A percentile compares a stretch with the other conserved stretches of the same genome.
Conservation (phyloP, 1,140 invertebrate species). For the Drosophila willistoni region DNA sequence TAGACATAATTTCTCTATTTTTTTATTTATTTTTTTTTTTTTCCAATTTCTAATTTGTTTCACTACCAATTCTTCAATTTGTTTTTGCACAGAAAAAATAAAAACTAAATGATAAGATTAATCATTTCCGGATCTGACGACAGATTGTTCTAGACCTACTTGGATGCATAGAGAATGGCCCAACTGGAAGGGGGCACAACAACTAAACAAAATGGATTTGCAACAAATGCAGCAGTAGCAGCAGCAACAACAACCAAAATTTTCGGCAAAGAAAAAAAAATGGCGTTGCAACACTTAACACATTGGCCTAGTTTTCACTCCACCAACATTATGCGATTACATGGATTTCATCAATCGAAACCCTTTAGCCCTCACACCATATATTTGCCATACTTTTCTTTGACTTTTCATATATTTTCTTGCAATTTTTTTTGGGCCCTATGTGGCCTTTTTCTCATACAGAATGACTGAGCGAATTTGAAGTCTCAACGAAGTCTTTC, state of each 20-base stretch:
- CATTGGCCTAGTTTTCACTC: not conserved
- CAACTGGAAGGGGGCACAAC: not conserved
- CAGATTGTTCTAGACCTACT: not conserved
- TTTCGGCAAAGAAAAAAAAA: slow-evolving; percentile 5
- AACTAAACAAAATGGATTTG: slow-evolving; percentile 6
- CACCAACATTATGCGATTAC: not conserved
- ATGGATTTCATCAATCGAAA: not conserved
- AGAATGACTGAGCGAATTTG: slow-evolving; percentile 73
- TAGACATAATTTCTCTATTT: slow-evolving; percentile 39
- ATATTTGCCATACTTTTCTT: not conserved
- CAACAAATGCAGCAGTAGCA: slow-evolving; percentile 1
- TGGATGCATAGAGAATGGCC: not conserved
- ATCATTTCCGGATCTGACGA: not conserved
- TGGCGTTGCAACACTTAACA: slow-evolving; percentile 10
- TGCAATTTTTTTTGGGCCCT: slow-evolving; percentile 20
- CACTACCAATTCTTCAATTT: not conserved
- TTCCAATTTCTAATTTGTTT: not conserved
- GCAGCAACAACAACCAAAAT: not conserved
- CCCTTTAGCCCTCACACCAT: not conserved
- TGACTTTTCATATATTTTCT: slow-evolving; percentile 4
- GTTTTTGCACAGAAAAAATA: slow-evolving; percentile 21
- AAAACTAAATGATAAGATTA: not conserved
- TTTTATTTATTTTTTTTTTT: not conserved
- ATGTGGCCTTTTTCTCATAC: slow-evolving; percentile 67
- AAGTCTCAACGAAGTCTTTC: slow-evolving; percentile 25